Percentiles rank a stretch among this genome's conserved stretches.
Evolutionary conservation across 92 coral and sea anemone genomes (phyloP).

Genomic region (Muricea muricata): DNA sequence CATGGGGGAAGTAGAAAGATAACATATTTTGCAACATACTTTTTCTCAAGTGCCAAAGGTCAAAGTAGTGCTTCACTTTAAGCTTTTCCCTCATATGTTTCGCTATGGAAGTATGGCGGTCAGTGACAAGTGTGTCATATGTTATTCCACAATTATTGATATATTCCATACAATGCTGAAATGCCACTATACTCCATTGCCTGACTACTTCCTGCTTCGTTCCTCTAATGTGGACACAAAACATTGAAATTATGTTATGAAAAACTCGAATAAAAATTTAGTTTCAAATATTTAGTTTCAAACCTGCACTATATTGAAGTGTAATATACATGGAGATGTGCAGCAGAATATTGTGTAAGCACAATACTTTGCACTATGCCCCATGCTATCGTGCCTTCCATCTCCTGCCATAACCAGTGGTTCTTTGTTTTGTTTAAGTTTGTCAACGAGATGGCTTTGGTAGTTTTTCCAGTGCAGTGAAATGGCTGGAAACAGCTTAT

Average conservation of each 20-base stretch:
- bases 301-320: conserved; percentile 27
- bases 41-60: no score
- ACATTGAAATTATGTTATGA: not conserved
- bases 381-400: conserved; percentile 53
- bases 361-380: conserved; percentile 42
- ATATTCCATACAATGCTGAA: not conserved
- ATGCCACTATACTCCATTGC: conserved; percentile 22
- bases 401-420: conserved; percentile 34
- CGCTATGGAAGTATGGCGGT: conserved; percentile 57
- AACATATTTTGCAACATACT: no score
- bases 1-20: conserved; percentile 37
- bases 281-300: not conserved
- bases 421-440: not conserved
- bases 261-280: not conserved
- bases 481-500: conserved; percentile 30
- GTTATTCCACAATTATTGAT: conserved; percentile 11
- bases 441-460: conserved; percentile 4
- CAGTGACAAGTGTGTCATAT: conserved; percentile 57
- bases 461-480: conserved; percentile 30
- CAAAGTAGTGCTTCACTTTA: no score
- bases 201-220: conserved; percentile 18
- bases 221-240: not conserved
- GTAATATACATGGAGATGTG: conserved; percentile 23
- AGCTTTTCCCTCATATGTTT: conserved; percentile 62
- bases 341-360: conserved; percentile 26